These are phyloP conservation scores for Machimus rusticus DNA, from an alignment of 2,888 invertebrate genomes.

Conservation along the genomic window DNA sequence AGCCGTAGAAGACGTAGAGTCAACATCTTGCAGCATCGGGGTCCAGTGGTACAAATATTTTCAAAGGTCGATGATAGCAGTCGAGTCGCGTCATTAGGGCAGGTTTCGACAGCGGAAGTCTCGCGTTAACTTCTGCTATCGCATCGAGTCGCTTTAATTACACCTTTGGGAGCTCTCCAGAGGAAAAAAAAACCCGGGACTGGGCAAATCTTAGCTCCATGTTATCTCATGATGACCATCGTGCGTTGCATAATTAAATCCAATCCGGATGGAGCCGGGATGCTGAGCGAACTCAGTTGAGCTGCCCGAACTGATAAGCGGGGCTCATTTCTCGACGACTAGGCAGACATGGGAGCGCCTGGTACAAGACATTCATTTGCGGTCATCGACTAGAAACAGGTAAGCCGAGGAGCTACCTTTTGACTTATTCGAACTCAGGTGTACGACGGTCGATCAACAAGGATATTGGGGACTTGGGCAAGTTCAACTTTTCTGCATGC, in stretches of 20 bases:
- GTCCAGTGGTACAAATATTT: constrained; percentile 22
- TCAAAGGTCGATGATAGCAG: constrained; percentile 24
- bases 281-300: not conserved
- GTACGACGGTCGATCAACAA: not conserved
- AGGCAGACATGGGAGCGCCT: constrained; percentile 35
- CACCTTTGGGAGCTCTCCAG: constrained; percentile 16
- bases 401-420: not conserved
- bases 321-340: constrained; percentile 17
- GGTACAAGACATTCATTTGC: constrained; percentile 19
- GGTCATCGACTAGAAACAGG: constrained; percentile 26
- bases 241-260: constrained; percentile 35
- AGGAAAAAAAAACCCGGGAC: not conserved
- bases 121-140: not conserved
- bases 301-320: not conserved
- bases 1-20: not conserved
- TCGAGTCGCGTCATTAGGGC: not conserved
- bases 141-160: not conserved
- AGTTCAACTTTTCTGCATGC: constrained; percentile 36
- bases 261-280: not conserved
- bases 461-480: constrained; percentile 30
- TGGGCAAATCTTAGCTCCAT: not conserved
- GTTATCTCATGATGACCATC: constrained; percentile 35
- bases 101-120: constrained; percentile 32
- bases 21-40: not conserved
- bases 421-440: not conserved